Evolutionary conservation across 2,888 invertebrate species (phyloP).

Genomic region (Darwinula stevensoni): DNA sequence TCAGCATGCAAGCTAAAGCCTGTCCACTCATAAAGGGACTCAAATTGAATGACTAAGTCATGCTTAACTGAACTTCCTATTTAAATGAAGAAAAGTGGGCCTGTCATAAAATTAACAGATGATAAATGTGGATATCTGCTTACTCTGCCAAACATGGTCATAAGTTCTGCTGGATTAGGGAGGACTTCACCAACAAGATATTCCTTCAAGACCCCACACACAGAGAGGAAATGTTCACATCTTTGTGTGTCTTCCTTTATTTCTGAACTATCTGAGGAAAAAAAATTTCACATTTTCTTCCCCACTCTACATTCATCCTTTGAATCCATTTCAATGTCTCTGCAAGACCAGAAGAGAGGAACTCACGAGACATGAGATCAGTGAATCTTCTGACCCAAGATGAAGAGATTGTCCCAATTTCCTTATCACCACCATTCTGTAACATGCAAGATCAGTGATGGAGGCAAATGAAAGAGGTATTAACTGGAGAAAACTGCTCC

Average conservation of each 20-base stretch:
- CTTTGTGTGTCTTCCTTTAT: constrained; percentile 38
- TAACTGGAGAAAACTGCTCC: too few species aligned
- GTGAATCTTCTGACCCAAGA: constrained; percentile 47
- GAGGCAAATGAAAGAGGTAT: too few species aligned
- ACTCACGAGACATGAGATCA: constrained; percentile 70
- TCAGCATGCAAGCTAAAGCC: too few species aligned
- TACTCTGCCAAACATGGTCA: constrained; percentile 64
- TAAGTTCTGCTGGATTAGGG: constrained; percentile 41
- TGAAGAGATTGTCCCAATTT: constrained; percentile 34
- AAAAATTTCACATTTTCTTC: too few species aligned
- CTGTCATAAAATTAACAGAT: constrained; percentile 4
- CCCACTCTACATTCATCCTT: too few species aligned
- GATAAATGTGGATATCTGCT: constrained; percentile 12
- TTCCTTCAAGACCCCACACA: constrained; percentile 36
- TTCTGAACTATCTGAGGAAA: constrained; percentile 39
- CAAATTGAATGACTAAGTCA: background rate
- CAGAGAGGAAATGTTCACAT: constrained; percentile 43
- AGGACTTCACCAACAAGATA: constrained; percentile 31
- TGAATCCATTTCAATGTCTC: constrained; percentile 4
- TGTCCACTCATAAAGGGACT: too few species aligned
- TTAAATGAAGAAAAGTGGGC: constrained; percentile 5
- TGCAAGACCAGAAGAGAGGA: constrained; percentile 7
- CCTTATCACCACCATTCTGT: constrained; percentile 31
- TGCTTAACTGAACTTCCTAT: too few species aligned
- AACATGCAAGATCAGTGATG: constrained; percentile 52